Percentiles rank a stretch among this genome's conserved stretches.
Evolutionary conservation across 2,797 vertebrate genomes (phyloP).

Genomic region (Macropodus opercularis): DNA sequence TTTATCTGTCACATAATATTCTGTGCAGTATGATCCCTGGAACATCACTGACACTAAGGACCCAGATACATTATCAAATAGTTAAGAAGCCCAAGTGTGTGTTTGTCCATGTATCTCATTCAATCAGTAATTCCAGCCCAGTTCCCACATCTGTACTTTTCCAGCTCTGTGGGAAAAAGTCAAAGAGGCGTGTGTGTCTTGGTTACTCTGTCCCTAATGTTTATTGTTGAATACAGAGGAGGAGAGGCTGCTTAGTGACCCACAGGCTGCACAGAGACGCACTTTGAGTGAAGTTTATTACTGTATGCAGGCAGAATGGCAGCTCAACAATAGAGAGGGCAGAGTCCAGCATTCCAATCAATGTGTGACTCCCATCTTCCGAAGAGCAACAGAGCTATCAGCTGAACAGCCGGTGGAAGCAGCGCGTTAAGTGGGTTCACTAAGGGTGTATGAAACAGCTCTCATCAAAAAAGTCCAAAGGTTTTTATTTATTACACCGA

Average conservation of each 20-base stretch:
- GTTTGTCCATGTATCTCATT: not conserved
- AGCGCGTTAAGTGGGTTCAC: too few relatives aligned
- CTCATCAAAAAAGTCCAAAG: too few relatives aligned
- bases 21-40: not conserved
- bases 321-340: conserved; percentile 48
- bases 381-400: too few relatives aligned
- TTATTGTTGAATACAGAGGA: conserved; percentile 42
- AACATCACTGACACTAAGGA: not conserved
- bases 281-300: conserved; percentile 48
- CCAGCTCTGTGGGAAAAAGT: conserved; percentile 29
- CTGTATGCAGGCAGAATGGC: conserved; percentile 43
- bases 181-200: conserved; percentile 12
- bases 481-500: too few relatives aligned
- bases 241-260: conserved; percentile 50
- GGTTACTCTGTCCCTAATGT: conserved; percentile 32
- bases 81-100: not conserved
- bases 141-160: conserved; percentile 27
- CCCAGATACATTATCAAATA: not conserved
- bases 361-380: conserved; percentile 41
- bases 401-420: too few relatives aligned
- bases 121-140: conserved; percentile 15
- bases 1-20: not conserved
- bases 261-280: conserved; percentile 27
- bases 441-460: too few relatives aligned
- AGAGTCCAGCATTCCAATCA: conserved; percentile 52